Base-by-base conservation (phyloP, 2,113 vertebrate genomes). In the Grus americana region DNA sequence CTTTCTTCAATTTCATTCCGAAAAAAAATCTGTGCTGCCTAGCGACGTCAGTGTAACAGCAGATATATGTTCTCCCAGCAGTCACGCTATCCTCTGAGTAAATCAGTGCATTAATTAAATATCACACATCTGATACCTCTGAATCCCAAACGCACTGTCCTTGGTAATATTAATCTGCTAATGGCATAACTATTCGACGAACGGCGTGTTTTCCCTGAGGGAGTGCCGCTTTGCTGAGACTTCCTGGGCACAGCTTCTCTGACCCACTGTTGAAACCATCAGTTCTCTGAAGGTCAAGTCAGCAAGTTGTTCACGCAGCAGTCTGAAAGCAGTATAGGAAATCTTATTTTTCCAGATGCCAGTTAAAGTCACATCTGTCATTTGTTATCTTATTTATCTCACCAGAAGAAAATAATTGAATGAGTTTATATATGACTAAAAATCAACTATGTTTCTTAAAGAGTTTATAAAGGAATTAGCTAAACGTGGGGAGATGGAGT, bases 151-250 rank as follows among this genome's bases (percentile, higher is more conserved):
- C 0, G 2, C 44, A 6, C 68, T 11, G 36, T 36, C 40, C 65
- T 54, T 65, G 68, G 34, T 44, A 75, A 54, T 27, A 12, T 30
- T 12, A 42, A 73, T 46, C 65, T 65, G 49, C 63, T 95, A 68
- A 54, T 62, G 46, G n/a, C 22, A 8, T 22, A 79, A 49, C 1
- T 7, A 29, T 66, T 70, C 73, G 80, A 22, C 1, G 1, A 13
- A n/a, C 0, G 1, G 44, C 0, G 0, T 40, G 30, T 29, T 73
- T 70, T 57, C 62, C 44, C 42, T 14, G 52, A 79, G 73, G 36
- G 42, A 83, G 11, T 2, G 3, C 17, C 0, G 2, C 68, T 66
- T 74, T 74, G 47, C 68, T 87, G 65, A 62, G 87, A 5, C 24
- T 78, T 78, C 59, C 87, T 67, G 70, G 40, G n/a, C 34, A 36